Evolutionary conservation across 1,140 invertebrate species (phyloP).

Genomic region (Heliconius congener): DNA sequence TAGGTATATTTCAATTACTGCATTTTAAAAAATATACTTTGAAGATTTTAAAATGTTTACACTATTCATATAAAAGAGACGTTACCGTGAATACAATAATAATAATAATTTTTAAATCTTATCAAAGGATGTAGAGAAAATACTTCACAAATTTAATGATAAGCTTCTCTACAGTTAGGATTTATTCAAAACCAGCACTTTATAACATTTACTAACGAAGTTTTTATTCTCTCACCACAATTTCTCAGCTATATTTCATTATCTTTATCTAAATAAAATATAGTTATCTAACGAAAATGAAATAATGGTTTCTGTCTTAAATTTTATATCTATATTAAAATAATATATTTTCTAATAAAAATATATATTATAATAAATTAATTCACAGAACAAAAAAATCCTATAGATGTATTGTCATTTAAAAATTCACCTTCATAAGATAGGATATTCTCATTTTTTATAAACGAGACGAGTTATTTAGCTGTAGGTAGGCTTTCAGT

Average conservation of each 20-base stretch:
- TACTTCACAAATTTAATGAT: slow-evolving; percentile 34
- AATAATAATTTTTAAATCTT: background rate
- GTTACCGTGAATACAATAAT: background rate
- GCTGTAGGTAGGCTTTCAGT: no score
- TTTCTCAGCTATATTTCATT: slow-evolving; percentile 30
- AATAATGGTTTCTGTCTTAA: background rate
- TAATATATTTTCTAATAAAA: no score
- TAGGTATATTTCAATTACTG: no score
- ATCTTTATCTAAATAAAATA: slow-evolving; percentile 19
- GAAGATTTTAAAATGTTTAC: no score
- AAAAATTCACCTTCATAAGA: no score
- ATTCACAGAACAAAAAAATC: no score
- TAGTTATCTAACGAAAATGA: slow-evolving; percentile 24
- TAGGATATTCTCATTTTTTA: no score
- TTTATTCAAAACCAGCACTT: slow-evolving; percentile 39
- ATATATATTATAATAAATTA: no score
- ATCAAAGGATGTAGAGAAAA: slow-evolving; percentile 22
- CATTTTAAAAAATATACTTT: no score
- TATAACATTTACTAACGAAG: slow-evolving; percentile 39
- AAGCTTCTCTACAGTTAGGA: slow-evolving; percentile 29
- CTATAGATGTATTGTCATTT: no score
- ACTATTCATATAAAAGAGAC: background rate
- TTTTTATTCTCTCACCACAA: slow-evolving; percentile 33
- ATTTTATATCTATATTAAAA: no score
- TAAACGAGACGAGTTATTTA: no score